phyloP scores from a whole-genome alignment of 2,888 invertebrate species.

The Dasysyrphus tricinctus region DNA sequence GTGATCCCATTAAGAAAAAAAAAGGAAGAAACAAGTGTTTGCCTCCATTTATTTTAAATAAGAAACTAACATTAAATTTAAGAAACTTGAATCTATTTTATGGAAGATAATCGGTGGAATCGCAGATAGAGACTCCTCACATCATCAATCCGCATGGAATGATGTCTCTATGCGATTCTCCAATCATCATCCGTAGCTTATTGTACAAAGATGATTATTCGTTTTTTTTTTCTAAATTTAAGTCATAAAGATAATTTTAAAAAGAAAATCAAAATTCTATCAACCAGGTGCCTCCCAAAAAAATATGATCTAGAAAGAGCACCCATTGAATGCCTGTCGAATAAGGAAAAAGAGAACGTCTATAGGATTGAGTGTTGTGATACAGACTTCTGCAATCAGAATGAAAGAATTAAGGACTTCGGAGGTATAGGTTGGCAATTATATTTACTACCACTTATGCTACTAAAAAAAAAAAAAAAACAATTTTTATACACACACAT shows the following conservation, averaged over 20 bases:
- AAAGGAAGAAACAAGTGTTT: conserved; percentile 39
- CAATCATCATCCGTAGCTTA: conserved; percentile 19
- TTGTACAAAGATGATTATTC: conserved; percentile 5
- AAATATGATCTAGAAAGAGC: conserved; percentile 83
- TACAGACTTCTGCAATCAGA: conserved; percentile 84
- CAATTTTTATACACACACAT: conserved; percentile 16
- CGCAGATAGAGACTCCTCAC: conserved; percentile 20
- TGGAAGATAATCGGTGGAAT: conserved; percentile 16
- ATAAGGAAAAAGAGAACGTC: conserved; percentile 81
- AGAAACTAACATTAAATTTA: conserved; percentile 59
- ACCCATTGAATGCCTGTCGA: conserved; percentile 83
- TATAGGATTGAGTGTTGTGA: conserved; percentile 83
- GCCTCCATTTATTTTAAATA: conserved; percentile 31
- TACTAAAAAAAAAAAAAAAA: conserved; percentile 70
- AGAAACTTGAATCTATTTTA: conserved; percentile 27
- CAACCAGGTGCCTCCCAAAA: conserved; percentile 82
- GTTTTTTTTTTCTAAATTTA: conserved; percentile 24
- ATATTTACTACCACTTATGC: conserved; percentile 69
- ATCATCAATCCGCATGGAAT: neutral
- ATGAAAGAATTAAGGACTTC: conserved; percentile 81
- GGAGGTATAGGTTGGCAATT: conserved; percentile 79
- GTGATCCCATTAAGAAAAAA: conserved; percentile 45
- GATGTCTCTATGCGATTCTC: neutral
- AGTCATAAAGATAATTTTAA: conserved; percentile 2
- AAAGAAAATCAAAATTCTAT: conserved; percentile 57